Percentiles rank a stretch among this genome's conserved stretches.
phyloP scores from a whole-genome alignment of 2,113 vertebrate genomes.

The Ageneiosus marmoratus region DNA sequence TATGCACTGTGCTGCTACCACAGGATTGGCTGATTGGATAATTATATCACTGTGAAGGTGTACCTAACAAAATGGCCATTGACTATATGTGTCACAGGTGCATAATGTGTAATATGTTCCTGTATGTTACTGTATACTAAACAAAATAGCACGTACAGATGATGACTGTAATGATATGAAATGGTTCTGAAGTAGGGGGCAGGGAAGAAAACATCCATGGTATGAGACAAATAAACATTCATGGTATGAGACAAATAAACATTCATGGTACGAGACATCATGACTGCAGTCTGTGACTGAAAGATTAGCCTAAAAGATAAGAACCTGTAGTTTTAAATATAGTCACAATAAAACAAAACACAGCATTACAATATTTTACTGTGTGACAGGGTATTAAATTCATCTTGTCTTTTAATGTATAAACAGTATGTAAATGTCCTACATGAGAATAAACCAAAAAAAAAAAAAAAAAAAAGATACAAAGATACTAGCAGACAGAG shows the following conservation, averaged over 20 bases:
- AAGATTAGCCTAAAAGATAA: background rate
- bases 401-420: background rate
- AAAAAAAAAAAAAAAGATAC: no score
- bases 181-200: background rate
- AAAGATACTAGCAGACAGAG: no score
- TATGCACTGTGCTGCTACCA: background rate
- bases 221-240: background rate
- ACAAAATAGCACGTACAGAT: background rate
- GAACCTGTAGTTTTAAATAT: background rate
- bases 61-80: background rate
- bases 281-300: no score
- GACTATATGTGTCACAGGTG: background rate
- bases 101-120: no score
- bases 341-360: background rate
- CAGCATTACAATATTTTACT: background rate
- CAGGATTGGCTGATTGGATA: background rate
- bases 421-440: background rate
- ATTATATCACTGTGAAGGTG: background rate
- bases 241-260: background rate
- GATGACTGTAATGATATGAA: background rate
- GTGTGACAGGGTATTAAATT: background rate
- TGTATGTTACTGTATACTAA: background rate
- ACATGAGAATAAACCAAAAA: background rate
- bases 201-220: background rate
- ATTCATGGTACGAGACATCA: background rate